Conservation (phyloP, 2,797 vertebrate species). For the Onychomys torridus region DNA sequence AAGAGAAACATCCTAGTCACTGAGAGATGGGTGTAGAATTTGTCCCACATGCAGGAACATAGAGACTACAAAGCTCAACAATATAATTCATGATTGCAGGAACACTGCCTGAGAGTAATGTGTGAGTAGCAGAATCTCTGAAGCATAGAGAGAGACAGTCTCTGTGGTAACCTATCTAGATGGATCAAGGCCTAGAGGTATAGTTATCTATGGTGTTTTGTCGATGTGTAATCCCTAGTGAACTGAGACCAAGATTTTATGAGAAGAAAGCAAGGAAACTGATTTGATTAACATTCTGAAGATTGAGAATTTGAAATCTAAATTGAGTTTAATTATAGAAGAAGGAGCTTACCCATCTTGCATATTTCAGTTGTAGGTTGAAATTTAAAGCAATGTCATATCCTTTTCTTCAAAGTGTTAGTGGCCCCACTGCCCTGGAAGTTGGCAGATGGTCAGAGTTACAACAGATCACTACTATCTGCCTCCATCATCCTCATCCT, state of each 20-base stretch:
- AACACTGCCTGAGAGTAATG: not conserved
- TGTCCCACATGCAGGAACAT: not conserved
- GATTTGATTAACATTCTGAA: constrained; percentile 37
- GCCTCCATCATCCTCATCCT: not conserved
- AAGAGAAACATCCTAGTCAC: not conserved
- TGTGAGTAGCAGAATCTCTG: not conserved
- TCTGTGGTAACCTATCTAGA: not conserved
- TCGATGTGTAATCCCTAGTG: not conserved
- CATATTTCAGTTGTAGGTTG: not conserved
- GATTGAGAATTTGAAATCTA: constrained; percentile 8
- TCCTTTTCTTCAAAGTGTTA: not conserved
- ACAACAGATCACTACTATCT: not conserved
- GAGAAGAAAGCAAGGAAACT: not conserved
- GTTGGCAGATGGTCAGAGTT: not conserved
- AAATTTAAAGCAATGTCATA: not conserved
- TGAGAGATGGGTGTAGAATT: not conserved
- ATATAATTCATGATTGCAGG: not conserved
- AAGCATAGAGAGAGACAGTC: not conserved
- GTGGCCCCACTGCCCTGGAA: not conserved
- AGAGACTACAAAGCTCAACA: not conserved
- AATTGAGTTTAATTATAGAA: constrained; percentile 48
- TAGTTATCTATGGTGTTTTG: not conserved
- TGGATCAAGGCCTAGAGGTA: not conserved
- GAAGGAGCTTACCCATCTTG: constrained; percentile 4
- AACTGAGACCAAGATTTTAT: not conserved